A percentile compares a stretch with the other conserved stretches of the same genome.
Evolutionary conservation across 2,113 vertebrate genomes (phyloP).

Genomic region (Amazona vittata): DNA sequence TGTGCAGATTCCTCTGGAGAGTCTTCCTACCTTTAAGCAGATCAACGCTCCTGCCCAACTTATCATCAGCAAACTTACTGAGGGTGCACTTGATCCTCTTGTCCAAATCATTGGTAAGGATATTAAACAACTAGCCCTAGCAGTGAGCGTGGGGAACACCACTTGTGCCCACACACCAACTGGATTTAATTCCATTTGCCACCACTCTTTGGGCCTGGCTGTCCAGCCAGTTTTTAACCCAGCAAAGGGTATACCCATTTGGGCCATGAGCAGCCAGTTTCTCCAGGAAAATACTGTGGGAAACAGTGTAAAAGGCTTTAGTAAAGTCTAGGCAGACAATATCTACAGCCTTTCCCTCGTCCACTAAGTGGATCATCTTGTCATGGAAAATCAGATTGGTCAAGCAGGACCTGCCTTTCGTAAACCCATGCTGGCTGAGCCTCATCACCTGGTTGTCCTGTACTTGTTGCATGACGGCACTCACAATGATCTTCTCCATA

Average conservation of each 20-base stretch:
- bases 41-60: not conserved
- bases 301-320: not conserved
- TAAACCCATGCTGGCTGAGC: not conserved
- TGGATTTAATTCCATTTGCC: not conserved
- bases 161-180: not conserved
- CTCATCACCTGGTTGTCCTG: not conserved
- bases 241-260: not conserved
- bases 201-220: not conserved
- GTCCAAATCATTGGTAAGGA: not conserved
- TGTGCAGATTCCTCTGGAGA: not conserved
- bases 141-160: not conserved
- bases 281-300: not conserved
- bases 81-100: not conserved
- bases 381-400: not conserved
- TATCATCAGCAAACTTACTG: not conserved
- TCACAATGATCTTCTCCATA: not conserved
- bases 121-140: not conserved
- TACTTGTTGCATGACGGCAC: not conserved
- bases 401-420: not conserved
- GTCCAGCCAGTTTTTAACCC: not conserved
- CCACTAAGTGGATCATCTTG: not conserved
- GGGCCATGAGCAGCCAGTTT: not conserved
- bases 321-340: not conserved
- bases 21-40: not conserved
- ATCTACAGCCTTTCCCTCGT: not conserved